Evolutionary conservation across 2,888 invertebrate species (phyloP).

Genomic region (Spicauda simplicius): DNA sequence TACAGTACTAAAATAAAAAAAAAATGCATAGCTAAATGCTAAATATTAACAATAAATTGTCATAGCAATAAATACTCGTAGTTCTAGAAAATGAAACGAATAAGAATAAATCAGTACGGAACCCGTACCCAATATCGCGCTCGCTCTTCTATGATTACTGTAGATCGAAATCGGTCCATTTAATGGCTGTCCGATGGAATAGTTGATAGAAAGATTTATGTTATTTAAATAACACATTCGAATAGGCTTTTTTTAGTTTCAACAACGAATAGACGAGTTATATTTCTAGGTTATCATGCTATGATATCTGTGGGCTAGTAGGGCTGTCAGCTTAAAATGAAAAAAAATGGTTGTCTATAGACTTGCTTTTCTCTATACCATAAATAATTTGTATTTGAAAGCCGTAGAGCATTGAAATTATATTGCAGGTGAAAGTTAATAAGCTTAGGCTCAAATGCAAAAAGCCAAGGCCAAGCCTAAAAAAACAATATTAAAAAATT

Average conservation of each 20-base stretch:
- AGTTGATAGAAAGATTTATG: slow-evolving; percentile 70
- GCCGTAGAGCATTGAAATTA: background rate
- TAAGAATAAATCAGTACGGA: slow-evolving; percentile 38
- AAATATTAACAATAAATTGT: too few relatives aligned
- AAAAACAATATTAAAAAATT: too few relatives aligned
- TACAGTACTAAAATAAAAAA: too few relatives aligned
- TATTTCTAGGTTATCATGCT: slow-evolving; percentile 46
- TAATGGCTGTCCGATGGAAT: slow-evolving; percentile 69
- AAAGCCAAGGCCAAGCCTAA: too few relatives aligned
- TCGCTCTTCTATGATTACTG: slow-evolving; percentile 39
- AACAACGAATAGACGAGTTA: slow-evolving; percentile 43
- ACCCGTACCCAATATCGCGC: slow-evolving; percentile 35
- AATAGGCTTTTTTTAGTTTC: slow-evolving; percentile 44
- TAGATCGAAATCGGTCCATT: slow-evolving; percentile 73
- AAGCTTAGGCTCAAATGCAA: too few relatives aligned
- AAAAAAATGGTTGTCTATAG: background rate
- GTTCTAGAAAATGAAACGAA: background rate
- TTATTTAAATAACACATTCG: slow-evolving; percentile 61
- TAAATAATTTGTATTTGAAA: background rate
- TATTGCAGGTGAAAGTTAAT: too few relatives aligned
- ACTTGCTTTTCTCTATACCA: background rate
- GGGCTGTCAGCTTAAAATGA: slow-evolving; percentile 22
- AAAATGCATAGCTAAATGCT: too few relatives aligned
- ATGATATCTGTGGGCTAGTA: slow-evolving; percentile 39
- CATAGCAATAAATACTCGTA: too few relatives aligned